Evolutionary conservation across 1,140 invertebrate species (phyloP).

Genomic region (Trachelipus rathkii): DNA sequence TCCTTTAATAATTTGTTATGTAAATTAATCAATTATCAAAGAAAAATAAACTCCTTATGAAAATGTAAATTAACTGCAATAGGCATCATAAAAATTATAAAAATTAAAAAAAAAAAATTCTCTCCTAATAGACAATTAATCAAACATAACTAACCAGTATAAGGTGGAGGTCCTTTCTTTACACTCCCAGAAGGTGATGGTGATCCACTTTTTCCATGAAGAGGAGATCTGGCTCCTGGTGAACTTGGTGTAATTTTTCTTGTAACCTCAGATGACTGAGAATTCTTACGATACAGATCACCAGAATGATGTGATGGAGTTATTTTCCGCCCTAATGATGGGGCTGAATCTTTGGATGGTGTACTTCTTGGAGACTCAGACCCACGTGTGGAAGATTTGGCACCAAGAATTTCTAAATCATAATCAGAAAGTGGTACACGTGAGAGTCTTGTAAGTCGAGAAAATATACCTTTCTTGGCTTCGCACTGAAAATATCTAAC

Average conservation of each 20-base stretch:
- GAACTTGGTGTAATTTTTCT: not conserved
- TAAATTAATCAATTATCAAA: too few relatives aligned
- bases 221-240: not conserved
- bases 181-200: conserved; percentile 5
- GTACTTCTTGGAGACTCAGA: conserved; percentile 36
- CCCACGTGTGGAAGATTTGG: conserved; percentile 28
- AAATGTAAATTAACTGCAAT: too few relatives aligned
- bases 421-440: conserved; percentile 45
- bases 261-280: not conserved
- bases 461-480: conserved; percentile 87
- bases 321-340: conserved; percentile 32
- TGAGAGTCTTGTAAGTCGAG: conserved; percentile 80
- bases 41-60: too few relatives aligned
- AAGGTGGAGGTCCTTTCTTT: not conserved
- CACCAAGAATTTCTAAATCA: conserved; percentile 33
- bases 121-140: too few relatives aligned
- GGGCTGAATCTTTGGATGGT: conserved; percentile 29
- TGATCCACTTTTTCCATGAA: not conserved
- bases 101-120: too few relatives aligned
- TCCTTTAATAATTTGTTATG: too few relatives aligned
- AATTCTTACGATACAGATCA: not conserved
- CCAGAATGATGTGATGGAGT: conserved; percentile 24
- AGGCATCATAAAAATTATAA: too few relatives aligned
- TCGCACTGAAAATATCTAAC: conserved; percentile 91
- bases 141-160: not conserved